These are phyloP conservation scores for Mesoligia furuncula DNA, from an alignment of 2,888 invertebrate species.

Conservation along the genomic window DNA sequence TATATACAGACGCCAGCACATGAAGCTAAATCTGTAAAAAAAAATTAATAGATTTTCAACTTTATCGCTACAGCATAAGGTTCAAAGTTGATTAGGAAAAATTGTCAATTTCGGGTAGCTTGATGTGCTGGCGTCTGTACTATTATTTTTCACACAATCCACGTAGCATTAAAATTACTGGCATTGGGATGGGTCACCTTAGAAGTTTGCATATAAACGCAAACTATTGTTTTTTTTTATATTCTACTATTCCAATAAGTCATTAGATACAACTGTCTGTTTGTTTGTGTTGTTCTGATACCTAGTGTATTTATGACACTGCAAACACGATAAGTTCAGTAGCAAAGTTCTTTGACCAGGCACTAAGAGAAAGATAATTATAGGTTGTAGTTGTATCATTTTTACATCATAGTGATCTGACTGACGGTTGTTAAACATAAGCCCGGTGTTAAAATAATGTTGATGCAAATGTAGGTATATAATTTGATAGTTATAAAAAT, in stretches of 20 bases:
- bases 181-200: conserved; percentile 15
- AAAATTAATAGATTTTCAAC: too few relatives aligned
- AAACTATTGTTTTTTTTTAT: too few relatives aligned
- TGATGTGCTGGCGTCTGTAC: too few relatives aligned
- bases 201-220: conserved; percentile 1
- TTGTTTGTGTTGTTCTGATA: not conserved
- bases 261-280: not conserved
- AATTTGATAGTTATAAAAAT: not conserved
- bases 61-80: too few relatives aligned
- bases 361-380: not conserved
- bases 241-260: too few relatives aligned
- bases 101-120: too few relatives aligned
- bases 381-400: not conserved
- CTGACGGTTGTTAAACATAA: not conserved
- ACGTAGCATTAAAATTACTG: not conserved
- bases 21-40: too few relatives aligned
- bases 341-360: conserved; percentile 2
- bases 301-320: not conserved
- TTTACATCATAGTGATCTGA: not conserved
- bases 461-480: not conserved
- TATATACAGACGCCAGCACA: not conserved
- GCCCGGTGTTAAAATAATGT: not conserved
- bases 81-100: too few relatives aligned
- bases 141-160: conserved; percentile 4
- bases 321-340: conserved; percentile 1